phyloP scores from a whole-genome alignment of 2,797 vertebrate genomes.

The Thamnophis elegans region DNA sequence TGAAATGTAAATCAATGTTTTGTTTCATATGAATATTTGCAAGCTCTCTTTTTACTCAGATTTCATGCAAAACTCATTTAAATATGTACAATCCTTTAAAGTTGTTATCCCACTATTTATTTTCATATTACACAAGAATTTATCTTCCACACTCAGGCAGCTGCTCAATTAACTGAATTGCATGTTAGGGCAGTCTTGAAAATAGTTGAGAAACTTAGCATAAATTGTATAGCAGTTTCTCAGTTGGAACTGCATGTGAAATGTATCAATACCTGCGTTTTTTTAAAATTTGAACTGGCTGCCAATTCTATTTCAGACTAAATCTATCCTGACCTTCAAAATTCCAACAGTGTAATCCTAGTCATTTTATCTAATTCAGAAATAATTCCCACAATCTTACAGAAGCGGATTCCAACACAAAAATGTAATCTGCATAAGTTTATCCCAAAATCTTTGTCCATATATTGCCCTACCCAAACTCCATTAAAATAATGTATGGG shows the following conservation, averaged over 20 bases:
- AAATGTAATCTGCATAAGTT: neutral
- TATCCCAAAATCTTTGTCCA: neutral
- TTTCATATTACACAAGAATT: neutral
- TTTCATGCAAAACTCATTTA: neutral
- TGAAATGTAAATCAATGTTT: neutral
- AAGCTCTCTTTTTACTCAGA: neutral
- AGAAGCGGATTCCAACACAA: neutral
- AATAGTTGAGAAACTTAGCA: neutral
- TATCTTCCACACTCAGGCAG: neutral
- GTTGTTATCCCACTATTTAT: neutral
- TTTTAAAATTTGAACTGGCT: neutral
- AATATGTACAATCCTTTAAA: neutral
- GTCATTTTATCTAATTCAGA: neutral
- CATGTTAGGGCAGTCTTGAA: neutral
- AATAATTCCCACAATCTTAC: neutral
- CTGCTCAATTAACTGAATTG: neutral
- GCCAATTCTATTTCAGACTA: neutral
- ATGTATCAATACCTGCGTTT: neutral
- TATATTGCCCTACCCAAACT: too few species aligned
- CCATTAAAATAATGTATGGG: neutral
- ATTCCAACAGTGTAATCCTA: neutral
- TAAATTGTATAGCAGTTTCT: neutral
- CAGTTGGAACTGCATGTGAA: neutral
- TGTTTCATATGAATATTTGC: neutral
- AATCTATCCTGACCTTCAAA: neutral